These are phyloP conservation scores for Mungos mungo DNA, from an alignment of 2,113 vertebrate species.

Conservation along the genomic window DNA sequence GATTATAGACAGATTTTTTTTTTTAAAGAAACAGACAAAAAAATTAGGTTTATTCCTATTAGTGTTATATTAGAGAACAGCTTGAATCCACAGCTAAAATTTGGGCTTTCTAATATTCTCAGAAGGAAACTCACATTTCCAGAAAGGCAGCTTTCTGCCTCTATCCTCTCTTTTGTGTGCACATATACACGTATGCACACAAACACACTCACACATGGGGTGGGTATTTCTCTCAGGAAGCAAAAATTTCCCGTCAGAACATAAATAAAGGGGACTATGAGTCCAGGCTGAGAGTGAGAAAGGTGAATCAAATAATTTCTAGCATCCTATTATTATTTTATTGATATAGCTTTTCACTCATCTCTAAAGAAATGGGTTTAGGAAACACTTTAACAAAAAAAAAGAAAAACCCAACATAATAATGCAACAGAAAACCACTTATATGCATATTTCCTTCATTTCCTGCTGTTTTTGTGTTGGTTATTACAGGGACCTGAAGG, in stretches of 20 bases:
- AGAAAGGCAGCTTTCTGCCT: background rate
- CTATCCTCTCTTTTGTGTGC: background rate
- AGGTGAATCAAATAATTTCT: background rate
- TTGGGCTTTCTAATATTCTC: background rate
- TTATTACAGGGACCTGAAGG: background rate
- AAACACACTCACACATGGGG: background rate
- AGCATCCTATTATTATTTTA: background rate
- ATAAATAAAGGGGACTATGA: fast-evolving
- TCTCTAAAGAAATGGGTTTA: background rate
- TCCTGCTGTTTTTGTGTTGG: background rate
- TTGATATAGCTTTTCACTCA: background rate
- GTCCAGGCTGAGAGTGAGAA: background rate
- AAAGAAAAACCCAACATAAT: background rate
- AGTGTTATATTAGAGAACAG: background rate
- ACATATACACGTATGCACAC: background rate
- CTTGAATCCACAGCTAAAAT: background rate
- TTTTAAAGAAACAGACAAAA: background rate
- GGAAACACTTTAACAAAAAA: background rate
- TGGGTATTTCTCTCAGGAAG: background rate
- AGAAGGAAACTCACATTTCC: background rate
- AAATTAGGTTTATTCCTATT: background rate
- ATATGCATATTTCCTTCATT: background rate
- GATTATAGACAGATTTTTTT: background rate
- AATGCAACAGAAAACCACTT: background rate
- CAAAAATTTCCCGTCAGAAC: background rate